Percentiles rank a stretch among this genome's conserved stretches.
These are phyloP conservation scores for Nebria ingens DNA, from an alignment of 1,140 invertebrate genomes.

Conservation along the genomic window DNA sequence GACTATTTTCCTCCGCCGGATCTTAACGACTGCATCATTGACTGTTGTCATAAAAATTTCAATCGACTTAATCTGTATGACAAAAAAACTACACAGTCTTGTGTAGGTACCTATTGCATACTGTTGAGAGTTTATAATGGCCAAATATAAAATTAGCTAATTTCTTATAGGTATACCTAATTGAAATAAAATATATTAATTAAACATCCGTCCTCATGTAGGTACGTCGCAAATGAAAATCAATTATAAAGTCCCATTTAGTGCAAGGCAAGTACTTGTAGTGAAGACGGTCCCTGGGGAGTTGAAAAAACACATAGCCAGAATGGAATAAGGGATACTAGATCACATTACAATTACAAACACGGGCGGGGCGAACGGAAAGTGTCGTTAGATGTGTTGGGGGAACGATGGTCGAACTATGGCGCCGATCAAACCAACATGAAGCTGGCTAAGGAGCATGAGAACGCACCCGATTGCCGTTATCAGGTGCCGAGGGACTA, in stretches of 20 bases:
- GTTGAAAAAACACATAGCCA: too few relatives aligned
- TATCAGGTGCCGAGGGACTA: not conserved
- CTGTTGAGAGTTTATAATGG: too few relatives aligned
- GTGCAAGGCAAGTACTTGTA: not conserved
- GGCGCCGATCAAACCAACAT: not conserved
- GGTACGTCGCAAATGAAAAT: too few relatives aligned
- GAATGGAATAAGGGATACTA: too few relatives aligned
- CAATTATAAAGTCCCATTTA: not conserved
- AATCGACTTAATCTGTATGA: constrained; percentile 3
- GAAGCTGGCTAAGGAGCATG: too few relatives aligned
- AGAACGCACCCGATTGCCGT: not conserved
- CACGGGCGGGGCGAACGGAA: not conserved
- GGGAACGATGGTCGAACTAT: too few relatives aligned
- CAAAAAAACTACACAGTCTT: constrained; percentile 1
- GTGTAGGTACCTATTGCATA: too few relatives aligned
- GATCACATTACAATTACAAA: not conserved
- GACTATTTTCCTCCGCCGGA: constrained; percentile 2
- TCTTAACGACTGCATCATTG: constrained; percentile 5
- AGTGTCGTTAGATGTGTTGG: not conserved
- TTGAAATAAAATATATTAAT: too few relatives aligned
- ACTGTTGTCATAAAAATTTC: constrained; percentile 5
- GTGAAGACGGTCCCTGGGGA: not conserved
- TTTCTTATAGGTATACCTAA: too few relatives aligned
- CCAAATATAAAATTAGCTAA: too few relatives aligned
- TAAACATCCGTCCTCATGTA: too few relatives aligned